These are phyloP conservation scores for Drosophila kanekoi DNA, from an alignment of 2,888 invertebrate species.

Conservation along the genomic window DNA sequence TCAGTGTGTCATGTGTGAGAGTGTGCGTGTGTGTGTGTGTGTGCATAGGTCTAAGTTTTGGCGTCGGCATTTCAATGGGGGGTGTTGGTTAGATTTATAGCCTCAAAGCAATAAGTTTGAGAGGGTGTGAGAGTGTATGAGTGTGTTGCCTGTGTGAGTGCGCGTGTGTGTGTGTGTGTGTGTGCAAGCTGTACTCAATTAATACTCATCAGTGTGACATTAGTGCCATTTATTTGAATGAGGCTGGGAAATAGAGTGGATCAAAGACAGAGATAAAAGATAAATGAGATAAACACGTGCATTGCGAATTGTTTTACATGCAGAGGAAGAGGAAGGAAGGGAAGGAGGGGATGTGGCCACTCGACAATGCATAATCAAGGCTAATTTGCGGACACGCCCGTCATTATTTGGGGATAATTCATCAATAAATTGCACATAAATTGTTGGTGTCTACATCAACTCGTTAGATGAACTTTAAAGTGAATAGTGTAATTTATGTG, in stretches of 20 bases:
- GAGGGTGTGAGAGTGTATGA: constrained; percentile 9
- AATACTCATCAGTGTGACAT: constrained; percentile 81
- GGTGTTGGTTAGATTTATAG: constrained; percentile 73
- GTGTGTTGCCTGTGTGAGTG: not conserved
- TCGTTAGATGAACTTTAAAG: constrained; percentile 51
- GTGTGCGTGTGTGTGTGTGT: not conserved
- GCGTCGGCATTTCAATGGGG: constrained; percentile 35
- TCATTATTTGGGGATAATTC: constrained; percentile 4
- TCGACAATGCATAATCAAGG: constrained; percentile 61
- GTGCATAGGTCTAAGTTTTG: constrained; percentile 27
- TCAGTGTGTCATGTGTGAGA: constrained; percentile 5
- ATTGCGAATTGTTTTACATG: constrained; percentile 35
- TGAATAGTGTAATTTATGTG: constrained; percentile 48
- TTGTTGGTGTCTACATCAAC: constrained; percentile 22
- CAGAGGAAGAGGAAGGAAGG: not conserved
- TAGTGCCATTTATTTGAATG: constrained; percentile 74
- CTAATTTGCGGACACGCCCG: constrained; percentile 36
- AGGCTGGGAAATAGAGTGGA: constrained; percentile 30
- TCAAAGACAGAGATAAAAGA: constrained; percentile 53
- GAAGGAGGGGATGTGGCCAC: not conserved
- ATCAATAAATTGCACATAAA: constrained; percentile 67
- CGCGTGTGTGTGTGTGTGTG: constrained; percentile 1
- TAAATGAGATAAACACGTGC: constrained; percentile 71
- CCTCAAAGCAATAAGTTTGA: constrained; percentile 41
- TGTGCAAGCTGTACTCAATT: constrained; percentile 73